Conservation (phyloP, 2,888 invertebrate genomes). For the Aromia moschata region DNA sequence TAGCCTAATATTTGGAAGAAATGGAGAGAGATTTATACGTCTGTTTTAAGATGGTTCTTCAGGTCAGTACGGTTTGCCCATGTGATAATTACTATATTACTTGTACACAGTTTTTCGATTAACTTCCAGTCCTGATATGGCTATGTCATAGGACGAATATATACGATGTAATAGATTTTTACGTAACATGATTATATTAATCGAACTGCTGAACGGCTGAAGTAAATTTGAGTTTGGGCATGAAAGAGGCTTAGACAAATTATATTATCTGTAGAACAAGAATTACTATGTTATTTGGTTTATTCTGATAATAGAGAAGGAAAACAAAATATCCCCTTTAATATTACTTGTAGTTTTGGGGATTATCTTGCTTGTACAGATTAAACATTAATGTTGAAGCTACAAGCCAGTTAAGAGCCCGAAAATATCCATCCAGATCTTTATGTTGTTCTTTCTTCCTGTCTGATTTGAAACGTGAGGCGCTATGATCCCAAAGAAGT, state of each 20-base stretch:
- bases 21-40: constrained; percentile 43
- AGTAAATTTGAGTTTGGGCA: neutral
- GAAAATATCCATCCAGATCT: too few relatives aligned
- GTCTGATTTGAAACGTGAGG: too few relatives aligned
- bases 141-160: constrained; percentile 7
- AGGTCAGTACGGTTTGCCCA: constrained; percentile 62
- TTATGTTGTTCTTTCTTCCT: too few relatives aligned
- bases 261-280: too few relatives aligned
- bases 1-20: constrained; percentile 32
- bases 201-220: neutral
- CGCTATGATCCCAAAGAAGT: too few relatives aligned
- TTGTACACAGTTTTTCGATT: constrained; percentile 32
- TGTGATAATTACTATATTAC: constrained; percentile 56
- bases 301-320: neutral
- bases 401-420: too few relatives aligned
- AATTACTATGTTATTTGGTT: too few relatives aligned
- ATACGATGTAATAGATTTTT: constrained; percentile 14
- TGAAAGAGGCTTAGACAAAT: too few relatives aligned
- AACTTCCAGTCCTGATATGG: constrained; percentile 35
- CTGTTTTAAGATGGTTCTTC: constrained; percentile 46
- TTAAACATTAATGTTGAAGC: too few relatives aligned
- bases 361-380: too few relatives aligned
- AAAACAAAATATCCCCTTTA: too few relatives aligned
- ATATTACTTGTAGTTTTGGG: too few relatives aligned
- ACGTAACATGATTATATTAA: constrained; percentile 10